Conservation (phyloP, 2,888 invertebrate species). For the Oligia strigilis region DNA sequence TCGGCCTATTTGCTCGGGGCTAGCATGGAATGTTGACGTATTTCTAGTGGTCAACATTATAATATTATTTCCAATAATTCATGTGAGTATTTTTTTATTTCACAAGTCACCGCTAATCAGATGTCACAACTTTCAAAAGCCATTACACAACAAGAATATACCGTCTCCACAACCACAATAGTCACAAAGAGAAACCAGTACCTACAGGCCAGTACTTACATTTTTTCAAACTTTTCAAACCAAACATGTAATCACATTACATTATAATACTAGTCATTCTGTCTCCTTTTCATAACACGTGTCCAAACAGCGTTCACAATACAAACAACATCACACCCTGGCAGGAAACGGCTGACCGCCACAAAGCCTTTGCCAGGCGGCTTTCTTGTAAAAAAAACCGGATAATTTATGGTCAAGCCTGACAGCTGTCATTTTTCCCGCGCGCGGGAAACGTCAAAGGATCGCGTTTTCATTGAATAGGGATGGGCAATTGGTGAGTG, state of each 20-base stretch:
- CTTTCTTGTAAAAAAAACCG: constrained; percentile 67
- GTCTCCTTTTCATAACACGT: constrained; percentile 67
- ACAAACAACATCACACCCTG: constrained; percentile 67
- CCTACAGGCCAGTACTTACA: too few relatives aligned
- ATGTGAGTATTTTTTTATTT: too few relatives aligned
- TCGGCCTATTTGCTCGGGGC: too few relatives aligned
- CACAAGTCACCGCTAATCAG: constrained; percentile 8
- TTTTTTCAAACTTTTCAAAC: constrained; percentile 45
- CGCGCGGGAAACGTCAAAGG: constrained; percentile 68
- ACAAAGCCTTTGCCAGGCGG: constrained; percentile 63
- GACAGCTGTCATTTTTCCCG: constrained; percentile 84
- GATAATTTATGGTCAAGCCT: constrained; percentile 72
- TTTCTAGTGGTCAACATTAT: too few relatives aligned
- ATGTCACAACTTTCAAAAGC: constrained; percentile 10
- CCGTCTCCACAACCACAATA: constrained; percentile 3
- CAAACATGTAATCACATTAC: constrained; percentile 68
- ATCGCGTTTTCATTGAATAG: constrained; percentile 58
- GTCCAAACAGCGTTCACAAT: constrained; percentile 58
- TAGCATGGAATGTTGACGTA: too few relatives aligned
- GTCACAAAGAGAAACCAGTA: constrained; percentile 14
- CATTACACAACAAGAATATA: not conserved
- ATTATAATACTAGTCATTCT: constrained; percentile 59
- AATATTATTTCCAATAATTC: too few relatives aligned
- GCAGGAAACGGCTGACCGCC: constrained; percentile 75
- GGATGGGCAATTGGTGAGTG: constrained; percentile 42